A percentile compares a stretch with the other conserved stretches of the same genome.
These are phyloP conservation scores for Hymenochirus boettgeri DNA, from an alignment of 2,113 vertebrate genomes.

Conservation along the genomic window DNA sequence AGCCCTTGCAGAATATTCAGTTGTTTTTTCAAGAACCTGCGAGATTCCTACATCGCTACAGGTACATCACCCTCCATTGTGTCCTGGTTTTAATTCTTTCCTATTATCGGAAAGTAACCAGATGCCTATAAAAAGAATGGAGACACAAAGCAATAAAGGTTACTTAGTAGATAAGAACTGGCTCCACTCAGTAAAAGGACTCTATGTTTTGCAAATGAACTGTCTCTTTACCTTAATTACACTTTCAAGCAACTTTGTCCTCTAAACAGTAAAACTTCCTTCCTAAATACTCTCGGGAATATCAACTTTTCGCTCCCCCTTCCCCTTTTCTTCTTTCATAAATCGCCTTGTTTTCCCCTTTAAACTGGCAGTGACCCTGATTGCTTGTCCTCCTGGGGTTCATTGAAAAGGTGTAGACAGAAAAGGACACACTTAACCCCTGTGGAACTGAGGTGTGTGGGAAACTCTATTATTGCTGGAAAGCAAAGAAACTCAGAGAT, in stretches of 20 bases:
- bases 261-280: constrained; percentile 42
- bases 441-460: constrained; percentile 9
- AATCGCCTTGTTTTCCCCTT: not conserved
- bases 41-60: constrained; percentile 42
- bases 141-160: constrained; percentile 51
- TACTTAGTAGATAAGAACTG: constrained; percentile 61
- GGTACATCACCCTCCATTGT: not conserved
- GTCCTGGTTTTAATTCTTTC: constrained; percentile 32
- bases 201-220: constrained; percentile 43
- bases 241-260: constrained; percentile 46
- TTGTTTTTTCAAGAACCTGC: constrained; percentile 28
- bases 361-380: constrained; percentile 14
- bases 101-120: constrained; percentile 51
- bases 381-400: not conserved
- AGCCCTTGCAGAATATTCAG: not conserved
- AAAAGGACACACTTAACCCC: constrained; percentile 30
- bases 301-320: not conserved
- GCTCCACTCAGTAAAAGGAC: constrained; percentile 59
- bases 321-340: constrained; percentile 2
- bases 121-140: constrained; percentile 48
- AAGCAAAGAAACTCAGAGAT: too few species aligned
- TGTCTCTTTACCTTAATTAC: constrained; percentile 58
- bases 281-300: constrained; percentile 23
- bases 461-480: too few species aligned
- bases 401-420: constrained; percentile 10